Evolutionary conservation across 2,888 invertebrate genomes (phyloP).

Genomic region (Pediacus dermestoides): DNA sequence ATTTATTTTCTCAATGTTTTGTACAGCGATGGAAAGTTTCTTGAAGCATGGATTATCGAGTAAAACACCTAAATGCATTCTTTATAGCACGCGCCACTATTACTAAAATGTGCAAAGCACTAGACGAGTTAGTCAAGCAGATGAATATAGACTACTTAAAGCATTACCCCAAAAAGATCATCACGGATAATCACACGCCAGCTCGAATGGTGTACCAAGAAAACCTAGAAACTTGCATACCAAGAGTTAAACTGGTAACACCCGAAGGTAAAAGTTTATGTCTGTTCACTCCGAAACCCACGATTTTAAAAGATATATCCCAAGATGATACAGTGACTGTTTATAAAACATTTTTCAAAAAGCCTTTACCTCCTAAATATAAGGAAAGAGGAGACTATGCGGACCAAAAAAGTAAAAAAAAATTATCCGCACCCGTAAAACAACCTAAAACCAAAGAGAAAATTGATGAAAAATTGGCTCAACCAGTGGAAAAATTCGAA

Average conservation of each 20-base stretch:
- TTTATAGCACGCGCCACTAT: slow-evolving; percentile 23
- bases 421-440: too few relatives aligned
- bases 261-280: slow-evolving; percentile 8
- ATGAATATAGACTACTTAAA: not conserved
- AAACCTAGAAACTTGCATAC: slow-evolving; percentile 25
- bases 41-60: too few relatives aligned
- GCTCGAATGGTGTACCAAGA: slow-evolving; percentile 27
- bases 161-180: slow-evolving; percentile 9
- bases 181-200: slow-evolving; percentile 13
- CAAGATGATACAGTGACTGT: slow-evolving; percentile 16
- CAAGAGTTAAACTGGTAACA: slow-evolving; percentile 19
- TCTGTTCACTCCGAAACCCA: slow-evolving; percentile 21
- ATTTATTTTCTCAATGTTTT: too few relatives aligned
- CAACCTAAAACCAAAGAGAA: too few relatives aligned
- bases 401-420: too few relatives aligned
- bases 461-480: not conserved
- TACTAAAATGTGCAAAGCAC: slow-evolving; percentile 21
- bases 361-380: slow-evolving; percentile 5
- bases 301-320: slow-evolving; percentile 18
- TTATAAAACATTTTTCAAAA: slow-evolving; percentile 20
- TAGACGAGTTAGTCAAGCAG: slow-evolving; percentile 17
- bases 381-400: too few relatives aligned
- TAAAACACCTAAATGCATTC: slow-evolving; percentile 26
- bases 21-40: too few relatives aligned
- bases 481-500: slow-evolving; percentile 16